These are phyloP conservation scores for Eupithecia subumbrata DNA, from an alignment of 2,888 invertebrate species.

Conservation along the genomic window DNA sequence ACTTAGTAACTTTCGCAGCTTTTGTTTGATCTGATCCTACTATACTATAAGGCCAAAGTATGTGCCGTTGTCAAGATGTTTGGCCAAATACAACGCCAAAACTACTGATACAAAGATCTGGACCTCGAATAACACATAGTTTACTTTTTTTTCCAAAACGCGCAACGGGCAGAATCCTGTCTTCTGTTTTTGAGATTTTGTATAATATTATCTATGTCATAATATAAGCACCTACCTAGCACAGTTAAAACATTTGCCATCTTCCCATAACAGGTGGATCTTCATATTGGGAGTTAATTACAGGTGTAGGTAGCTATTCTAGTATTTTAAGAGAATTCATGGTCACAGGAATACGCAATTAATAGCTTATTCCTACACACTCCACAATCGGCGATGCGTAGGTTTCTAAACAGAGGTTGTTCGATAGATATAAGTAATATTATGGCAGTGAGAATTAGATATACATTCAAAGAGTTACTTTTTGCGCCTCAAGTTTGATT, in stretches of 20 bases:
- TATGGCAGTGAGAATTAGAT: neutral
- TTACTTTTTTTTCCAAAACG: too few species aligned
- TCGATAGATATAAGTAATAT: neutral
- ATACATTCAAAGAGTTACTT: neutral
- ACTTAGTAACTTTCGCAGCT: neutral
- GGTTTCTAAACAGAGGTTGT: conserved; percentile 2
- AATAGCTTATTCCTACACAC: conserved; percentile 65
- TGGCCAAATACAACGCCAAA: too few species aligned
- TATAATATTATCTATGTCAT: too few species aligned
- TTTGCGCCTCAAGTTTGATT: neutral
- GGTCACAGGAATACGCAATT: conserved; percentile 34
- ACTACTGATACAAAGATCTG: too few species aligned
- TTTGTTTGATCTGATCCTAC: neutral
- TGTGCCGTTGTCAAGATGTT: too few species aligned
- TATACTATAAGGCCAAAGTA: too few species aligned
- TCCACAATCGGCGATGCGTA: conserved; percentile 52
- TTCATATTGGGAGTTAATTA: conserved; percentile 28
- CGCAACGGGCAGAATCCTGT: too few species aligned
- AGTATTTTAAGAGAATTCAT: conserved; percentile 29
- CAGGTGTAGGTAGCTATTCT: conserved; percentile 24
- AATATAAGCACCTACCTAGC: neutral
- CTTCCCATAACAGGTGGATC: conserved; percentile 14
- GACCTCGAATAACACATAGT: too few species aligned
- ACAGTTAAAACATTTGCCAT: neutral
- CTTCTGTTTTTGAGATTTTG: neutral